Evolutionary conservation across 2,797 vertebrate genomes (phyloP), one percentile per base, ranked within the genome.

Genomic region (Cossypha heuglini): DNA sequence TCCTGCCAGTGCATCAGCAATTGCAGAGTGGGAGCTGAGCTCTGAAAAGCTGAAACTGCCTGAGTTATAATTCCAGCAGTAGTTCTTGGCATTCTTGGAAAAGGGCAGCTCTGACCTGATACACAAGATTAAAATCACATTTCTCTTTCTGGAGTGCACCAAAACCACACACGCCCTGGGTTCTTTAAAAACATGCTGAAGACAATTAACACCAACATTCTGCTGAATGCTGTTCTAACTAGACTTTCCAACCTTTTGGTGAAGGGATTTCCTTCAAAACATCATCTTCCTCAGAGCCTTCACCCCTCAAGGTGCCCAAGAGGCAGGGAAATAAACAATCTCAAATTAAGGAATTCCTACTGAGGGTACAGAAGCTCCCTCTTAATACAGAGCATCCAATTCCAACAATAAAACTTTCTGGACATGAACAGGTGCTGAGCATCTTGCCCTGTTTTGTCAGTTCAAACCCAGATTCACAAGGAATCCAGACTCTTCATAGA

Each of bases 141-240:
- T 76, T 76, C 40, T 66, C 33, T 66, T 75, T 64, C 52, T 52
- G 48, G 35, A 79, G 42, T 2, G 24, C 52, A 66, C 55, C 13
- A 4, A 79, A 75, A 42, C 19, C 29, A 59, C 1, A 0, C 3
- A 55, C 3, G 5, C 9, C 6, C 33, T 0, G 2, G 67, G 37
- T 8, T 59, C 45, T 68, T 57, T 18, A 10, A 28, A 40, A 79
- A 45, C 3, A 22, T 0, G 3, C 2, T 45, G 35, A 62, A 73
- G 63, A 79, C 35, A 26, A 69, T 24, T 1, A 85, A 81, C 16
- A 21, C 15, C 26, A 71, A 52, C 6, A 1, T 57, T 38, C 40
- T 72, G 35, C 45, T 37, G 21, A 55, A 29, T 3, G 21, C 43
- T 35, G 2, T 11, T 31, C 9, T 18, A 62, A 80, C 5, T 1